These are phyloP conservation scores for Syncerus caffer DNA, from an alignment of 2,797 vertebrate genomes.

Conservation along the genomic window DNA sequence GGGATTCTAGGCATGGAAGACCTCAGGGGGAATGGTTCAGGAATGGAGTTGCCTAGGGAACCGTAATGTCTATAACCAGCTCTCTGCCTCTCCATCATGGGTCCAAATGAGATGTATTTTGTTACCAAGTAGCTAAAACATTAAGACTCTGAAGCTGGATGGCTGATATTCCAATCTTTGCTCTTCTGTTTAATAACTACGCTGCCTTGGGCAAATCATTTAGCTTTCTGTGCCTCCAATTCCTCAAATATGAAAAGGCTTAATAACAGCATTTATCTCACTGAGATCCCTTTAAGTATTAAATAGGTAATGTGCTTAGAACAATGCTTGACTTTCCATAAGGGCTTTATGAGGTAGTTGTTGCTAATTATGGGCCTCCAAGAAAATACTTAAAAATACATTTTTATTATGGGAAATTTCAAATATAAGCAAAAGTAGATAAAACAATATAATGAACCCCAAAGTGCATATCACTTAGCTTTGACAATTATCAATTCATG, in stretches of 20 bases:
- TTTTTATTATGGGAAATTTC: neutral
- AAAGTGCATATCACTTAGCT: neutral
- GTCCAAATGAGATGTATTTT: neutral
- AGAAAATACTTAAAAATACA: neutral
- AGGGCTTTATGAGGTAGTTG: neutral
- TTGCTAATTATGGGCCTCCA: neutral
- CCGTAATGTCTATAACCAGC: fast-evolving
- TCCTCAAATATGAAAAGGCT: neutral
- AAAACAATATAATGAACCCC: neutral
- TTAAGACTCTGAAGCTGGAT: neutral
- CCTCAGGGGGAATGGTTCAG: fast-evolving
- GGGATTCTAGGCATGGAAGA: no score
- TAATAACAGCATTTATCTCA: neutral
- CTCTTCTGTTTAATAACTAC: neutral
- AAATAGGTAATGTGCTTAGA: neutral
- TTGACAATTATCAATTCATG: neutral
- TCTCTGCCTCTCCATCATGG: neutral
- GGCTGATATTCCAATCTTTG: neutral
- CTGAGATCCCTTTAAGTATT: neutral
- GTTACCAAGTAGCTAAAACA: neutral
- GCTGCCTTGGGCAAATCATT: neutral
- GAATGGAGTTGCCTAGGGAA: no score
- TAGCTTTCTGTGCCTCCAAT: neutral
- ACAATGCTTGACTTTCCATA: neutral
- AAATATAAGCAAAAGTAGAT: neutral